Evolutionary conservation across 2,797 vertebrate genomes (phyloP).

Genomic region (Monodelphis domestica): DNA sequence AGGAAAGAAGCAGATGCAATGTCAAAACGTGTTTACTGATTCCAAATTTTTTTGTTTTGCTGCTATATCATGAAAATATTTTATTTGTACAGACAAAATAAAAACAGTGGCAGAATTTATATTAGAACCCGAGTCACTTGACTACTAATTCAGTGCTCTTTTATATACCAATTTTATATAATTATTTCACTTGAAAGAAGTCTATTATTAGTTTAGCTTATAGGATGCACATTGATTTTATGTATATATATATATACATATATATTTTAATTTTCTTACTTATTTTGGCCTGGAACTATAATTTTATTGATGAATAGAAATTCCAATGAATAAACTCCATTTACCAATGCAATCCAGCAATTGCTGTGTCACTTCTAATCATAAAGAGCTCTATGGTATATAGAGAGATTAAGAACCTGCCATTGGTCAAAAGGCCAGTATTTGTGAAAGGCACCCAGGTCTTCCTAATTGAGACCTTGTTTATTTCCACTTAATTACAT

Average conservation of each 20-base stretch:
- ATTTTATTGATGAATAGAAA: neutral
- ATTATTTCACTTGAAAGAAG: neutral
- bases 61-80: neutral
- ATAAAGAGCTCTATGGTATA: neutral
- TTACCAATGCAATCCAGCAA: neutral
- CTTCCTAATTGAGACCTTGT: neutral
- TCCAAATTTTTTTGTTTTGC: neutral
- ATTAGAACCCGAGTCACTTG: neutral
- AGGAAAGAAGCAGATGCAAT: neutral
- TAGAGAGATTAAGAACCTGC: neutral
- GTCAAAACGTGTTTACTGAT: neutral
- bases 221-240: neutral
- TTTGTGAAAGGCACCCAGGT: neutral
- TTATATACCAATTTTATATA: neutral
- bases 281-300: neutral
- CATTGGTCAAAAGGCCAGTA: neutral
- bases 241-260: neutral
- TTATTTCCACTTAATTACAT: neutral
- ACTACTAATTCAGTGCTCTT: neutral
- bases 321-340: neutral
- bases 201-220: neutral
- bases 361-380: neutral
- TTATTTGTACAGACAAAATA: neutral
- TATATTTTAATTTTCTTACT: neutral
- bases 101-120: neutral